Conservation (phyloP, 2,113 vertebrate species). For the Todiramphus chloris region DNA sequence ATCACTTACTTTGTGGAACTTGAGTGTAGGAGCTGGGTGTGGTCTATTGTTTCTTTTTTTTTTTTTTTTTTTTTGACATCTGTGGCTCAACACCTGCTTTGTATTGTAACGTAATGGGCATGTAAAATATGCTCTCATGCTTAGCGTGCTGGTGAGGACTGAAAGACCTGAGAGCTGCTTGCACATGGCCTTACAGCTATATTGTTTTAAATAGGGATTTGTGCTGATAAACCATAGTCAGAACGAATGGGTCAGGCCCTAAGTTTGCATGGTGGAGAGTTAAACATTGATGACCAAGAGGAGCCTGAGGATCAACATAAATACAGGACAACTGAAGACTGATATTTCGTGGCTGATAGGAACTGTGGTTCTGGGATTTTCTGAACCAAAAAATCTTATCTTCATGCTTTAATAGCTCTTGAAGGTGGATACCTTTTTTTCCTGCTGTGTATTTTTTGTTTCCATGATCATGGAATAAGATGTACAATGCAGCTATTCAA, state of each 20-base stretch:
- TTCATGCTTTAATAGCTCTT: not conserved
- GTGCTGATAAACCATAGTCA: not conserved
- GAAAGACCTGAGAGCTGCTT: not conserved
- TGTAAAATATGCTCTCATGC: not conserved
- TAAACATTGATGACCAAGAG: not conserved
- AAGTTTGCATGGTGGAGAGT: not conserved
- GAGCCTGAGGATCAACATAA: not conserved
- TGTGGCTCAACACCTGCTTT: not conserved
- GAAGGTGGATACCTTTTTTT: not conserved
- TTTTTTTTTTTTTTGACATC: not conserved
- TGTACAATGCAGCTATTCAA: not conserved
- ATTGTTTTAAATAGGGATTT: not conserved
- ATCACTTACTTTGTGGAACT: not conserved
- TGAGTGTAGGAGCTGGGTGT: not conserved
- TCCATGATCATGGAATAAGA: not conserved
- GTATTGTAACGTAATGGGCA: not conserved
- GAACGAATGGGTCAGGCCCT: not conserved
- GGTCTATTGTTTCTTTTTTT: not conserved
- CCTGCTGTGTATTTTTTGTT: not conserved
- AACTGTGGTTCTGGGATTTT: not conserved
- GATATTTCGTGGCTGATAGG: not conserved
- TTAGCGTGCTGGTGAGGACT: rapidly evolving
- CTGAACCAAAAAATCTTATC: not conserved
- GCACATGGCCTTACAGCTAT: not conserved
- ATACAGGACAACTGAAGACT: not conserved